A percentile compares a stretch with the other conserved stretches of the same genome.
phyloP scores from a whole-genome alignment of 2,888 invertebrate species.

The Pseudanteris insignis region DNA sequence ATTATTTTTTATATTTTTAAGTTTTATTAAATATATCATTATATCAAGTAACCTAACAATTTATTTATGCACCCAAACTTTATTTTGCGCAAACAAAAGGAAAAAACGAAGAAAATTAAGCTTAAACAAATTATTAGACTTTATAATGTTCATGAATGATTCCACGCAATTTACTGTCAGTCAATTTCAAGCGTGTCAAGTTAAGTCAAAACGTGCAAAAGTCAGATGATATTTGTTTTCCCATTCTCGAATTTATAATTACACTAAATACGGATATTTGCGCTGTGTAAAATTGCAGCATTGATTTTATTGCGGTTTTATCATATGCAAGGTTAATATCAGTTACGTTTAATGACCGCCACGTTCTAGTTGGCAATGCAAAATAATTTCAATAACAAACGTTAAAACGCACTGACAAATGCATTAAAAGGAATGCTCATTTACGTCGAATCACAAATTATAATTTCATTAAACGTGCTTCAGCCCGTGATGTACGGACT shows the following conservation, averaged over 20 bases:
- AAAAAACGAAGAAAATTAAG: no score
- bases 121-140: no score
- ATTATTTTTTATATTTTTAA: no score
- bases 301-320: constrained; percentile 22
- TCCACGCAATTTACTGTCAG: no score
- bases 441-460: neutral
- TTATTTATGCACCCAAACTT: no score
- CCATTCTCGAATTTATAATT: constrained; percentile 17
- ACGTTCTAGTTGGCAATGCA: constrained; percentile 15
- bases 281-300: constrained; percentile 12
- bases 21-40: no score
- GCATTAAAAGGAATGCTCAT: constrained; percentile 4
- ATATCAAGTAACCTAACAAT: no score
- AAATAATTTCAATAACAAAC: constrained; percentile 15
- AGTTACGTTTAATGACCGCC: constrained; percentile 22
- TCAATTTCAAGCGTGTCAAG: neutral
- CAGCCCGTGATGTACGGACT: no score
- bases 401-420: constrained; percentile 12
- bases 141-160: no score
- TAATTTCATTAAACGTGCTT: no score
- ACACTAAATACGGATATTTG: constrained; percentile 3
- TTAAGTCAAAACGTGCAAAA: neutral
- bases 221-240: neutral
- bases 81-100: no score
- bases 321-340: constrained; percentile 24